Conservation (phyloP, 2,797 vertebrate species). For the Euphonia xanthogaster region DNA sequence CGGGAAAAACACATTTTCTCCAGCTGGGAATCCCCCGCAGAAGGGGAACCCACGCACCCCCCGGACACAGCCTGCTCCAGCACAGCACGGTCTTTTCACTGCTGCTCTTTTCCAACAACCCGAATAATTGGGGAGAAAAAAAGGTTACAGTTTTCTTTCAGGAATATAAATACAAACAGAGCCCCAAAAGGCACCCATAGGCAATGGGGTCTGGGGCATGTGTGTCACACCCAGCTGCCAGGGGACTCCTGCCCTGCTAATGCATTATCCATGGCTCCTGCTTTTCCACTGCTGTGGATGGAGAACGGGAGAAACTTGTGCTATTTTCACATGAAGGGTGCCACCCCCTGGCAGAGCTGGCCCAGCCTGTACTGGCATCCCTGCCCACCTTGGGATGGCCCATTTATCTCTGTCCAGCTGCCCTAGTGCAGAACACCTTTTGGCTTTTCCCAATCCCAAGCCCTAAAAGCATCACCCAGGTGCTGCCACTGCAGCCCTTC, state of each 20-base stretch:
- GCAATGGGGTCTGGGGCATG: background rate
- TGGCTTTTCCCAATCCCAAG: background rate
- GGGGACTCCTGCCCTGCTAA: background rate
- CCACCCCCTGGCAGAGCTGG: background rate
- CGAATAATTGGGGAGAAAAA: fast-evolving
- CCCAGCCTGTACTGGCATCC: background rate
- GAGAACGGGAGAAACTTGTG: fast-evolving
- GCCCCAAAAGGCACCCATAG: background rate
- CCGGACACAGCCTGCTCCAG: fast-evolving
- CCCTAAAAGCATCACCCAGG: background rate
- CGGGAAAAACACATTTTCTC: background rate
- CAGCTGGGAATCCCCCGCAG: background rate
- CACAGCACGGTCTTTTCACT: fast-evolving
- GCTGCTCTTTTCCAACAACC: background rate
- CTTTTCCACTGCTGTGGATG: background rate
- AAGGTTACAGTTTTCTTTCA: background rate
- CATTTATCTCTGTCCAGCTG: fast-evolving
- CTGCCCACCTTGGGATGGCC: background rate
- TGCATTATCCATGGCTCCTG: background rate
- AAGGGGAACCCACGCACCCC: background rate
- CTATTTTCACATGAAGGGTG: fast-evolving
- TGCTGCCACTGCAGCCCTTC: background rate
- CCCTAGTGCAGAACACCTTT: background rate
- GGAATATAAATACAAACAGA: background rate
- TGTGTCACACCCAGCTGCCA: background rate